These are phyloP conservation scores for Cryptotermes secundus DNA, from an alignment of 1,140 invertebrate genomes.

Conservation along the genomic window DNA sequence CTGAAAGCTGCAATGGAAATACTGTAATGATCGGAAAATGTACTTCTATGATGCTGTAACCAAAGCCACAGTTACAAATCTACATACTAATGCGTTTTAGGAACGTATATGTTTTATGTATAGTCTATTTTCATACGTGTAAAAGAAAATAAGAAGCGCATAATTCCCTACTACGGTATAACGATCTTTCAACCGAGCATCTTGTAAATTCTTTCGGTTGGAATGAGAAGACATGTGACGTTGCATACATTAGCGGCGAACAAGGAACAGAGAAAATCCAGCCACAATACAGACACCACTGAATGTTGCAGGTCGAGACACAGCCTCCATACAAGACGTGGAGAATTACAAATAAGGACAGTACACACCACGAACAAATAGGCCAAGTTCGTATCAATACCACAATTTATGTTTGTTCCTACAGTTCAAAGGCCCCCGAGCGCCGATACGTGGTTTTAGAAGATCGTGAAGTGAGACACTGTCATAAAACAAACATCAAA, in stretches of 20 bases:
- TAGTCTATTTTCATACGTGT: background rate
- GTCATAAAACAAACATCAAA: too few species aligned
- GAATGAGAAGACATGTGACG: constrained; percentile 13
- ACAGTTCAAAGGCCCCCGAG: background rate
- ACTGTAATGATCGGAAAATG: background rate
- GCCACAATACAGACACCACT: background rate
- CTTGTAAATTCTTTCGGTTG: background rate
- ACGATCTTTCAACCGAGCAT: background rate
- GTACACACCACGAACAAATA: background rate
- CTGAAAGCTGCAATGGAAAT: too few species aligned
- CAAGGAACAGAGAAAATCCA: background rate
- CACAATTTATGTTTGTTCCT: too few species aligned
- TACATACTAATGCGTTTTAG: background rate
- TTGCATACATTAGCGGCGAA: constrained; percentile 19
- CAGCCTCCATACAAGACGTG: background rate
- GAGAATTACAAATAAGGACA: constrained; percentile 6
- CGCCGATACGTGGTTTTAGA: too few species aligned
- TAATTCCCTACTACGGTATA: background rate
- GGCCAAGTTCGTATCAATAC: background rate
- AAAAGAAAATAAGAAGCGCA: background rate
- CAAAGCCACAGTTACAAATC: background rate
- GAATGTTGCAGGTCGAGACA: background rate
- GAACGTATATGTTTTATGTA: background rate
- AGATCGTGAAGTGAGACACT: too few species aligned
- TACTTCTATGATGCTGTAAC: background rate